A percentile compares a stretch with the other conserved stretches of the same genome.
These are phyloP conservation scores for Lypha dubia DNA, from an alignment of 2,888 invertebrate genomes.

Conservation along the genomic window DNA sequence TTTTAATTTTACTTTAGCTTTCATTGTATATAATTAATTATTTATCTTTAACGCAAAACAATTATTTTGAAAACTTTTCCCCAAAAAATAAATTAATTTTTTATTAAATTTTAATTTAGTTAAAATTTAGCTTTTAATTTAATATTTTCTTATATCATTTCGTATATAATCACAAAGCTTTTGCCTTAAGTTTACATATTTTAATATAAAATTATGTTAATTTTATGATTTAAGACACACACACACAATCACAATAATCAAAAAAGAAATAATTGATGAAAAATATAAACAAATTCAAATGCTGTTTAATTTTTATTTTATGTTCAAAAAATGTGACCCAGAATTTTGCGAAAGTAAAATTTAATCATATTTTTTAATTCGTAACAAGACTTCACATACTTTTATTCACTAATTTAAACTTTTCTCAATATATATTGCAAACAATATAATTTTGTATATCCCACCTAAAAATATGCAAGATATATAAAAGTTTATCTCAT, in stretches of 20 bases:
- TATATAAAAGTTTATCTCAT: too few species aligned
- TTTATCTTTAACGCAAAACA: conserved; percentile 68
- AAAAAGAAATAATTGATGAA: conserved; percentile 46
- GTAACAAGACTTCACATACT: too few species aligned
- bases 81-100: conserved; percentile 53
- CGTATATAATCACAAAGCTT: conserved; percentile 29
- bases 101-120: conserved; percentile 36
- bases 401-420: too few species aligned
- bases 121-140: conserved; percentile 36
- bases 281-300: conserved; percentile 39
- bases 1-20: conserved; percentile 71
- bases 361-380: too few species aligned
- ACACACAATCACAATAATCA: conserved; percentile 49
- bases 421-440: too few species aligned
- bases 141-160: conserved; percentile 33
- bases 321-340: background rate
- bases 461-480: too few species aligned
- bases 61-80: conserved; percentile 12
- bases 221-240: conserved; percentile 41
- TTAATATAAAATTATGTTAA: conserved; percentile 62
- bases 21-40: conserved; percentile 57
- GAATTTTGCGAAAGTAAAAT: too few species aligned
- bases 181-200: conserved; percentile 68
- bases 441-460: too few species aligned
- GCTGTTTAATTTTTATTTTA: conserved; percentile 46